Evolutionary conservation across 2,888 invertebrate species (phyloP).

Genomic region (Noctua pronuba): DNA sequence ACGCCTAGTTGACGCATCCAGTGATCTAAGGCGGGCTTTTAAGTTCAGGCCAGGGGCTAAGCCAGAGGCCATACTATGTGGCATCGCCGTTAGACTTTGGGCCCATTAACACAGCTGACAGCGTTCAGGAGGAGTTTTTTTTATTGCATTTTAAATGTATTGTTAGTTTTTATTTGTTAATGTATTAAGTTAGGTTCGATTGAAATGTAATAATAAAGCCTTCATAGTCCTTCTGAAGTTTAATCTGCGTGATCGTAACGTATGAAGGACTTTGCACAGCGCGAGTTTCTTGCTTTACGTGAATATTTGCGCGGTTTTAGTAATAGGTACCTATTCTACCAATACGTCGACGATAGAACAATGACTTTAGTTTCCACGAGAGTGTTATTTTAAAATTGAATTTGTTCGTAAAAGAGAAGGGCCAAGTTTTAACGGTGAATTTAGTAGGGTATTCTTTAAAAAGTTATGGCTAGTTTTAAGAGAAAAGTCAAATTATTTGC

Average conservation of each 20-base stretch:
- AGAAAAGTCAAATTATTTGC: background rate
- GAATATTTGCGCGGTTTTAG: slow-evolving; percentile 36
- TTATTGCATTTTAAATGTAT: background rate
- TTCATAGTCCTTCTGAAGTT: slow-evolving; percentile 22
- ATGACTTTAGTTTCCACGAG: background rate
- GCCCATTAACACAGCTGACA: background rate
- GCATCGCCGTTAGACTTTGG: background rate
- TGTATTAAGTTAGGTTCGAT: background rate
- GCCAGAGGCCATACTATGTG: background rate
- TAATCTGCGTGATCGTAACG: background rate
- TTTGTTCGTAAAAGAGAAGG: background rate
- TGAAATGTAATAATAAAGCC: background rate
- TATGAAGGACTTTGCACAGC: slow-evolving; percentile 16
- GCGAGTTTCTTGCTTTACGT: slow-evolving; percentile 31
- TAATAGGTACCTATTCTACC: slow-evolving; percentile 23
- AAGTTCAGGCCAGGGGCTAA: background rate
- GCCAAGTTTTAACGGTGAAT: background rate
- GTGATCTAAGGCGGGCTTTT: background rate
- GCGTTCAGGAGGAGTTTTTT: background rate
- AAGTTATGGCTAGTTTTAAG: background rate
- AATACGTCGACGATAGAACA: background rate
- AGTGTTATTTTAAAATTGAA: background rate
- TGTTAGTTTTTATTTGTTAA: background rate
- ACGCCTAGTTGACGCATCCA: background rate
- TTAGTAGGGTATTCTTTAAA: background rate